Evolutionary conservation across 2,888 invertebrate species (phyloP).

Genomic region (Sarcophaga variegata): DNA sequence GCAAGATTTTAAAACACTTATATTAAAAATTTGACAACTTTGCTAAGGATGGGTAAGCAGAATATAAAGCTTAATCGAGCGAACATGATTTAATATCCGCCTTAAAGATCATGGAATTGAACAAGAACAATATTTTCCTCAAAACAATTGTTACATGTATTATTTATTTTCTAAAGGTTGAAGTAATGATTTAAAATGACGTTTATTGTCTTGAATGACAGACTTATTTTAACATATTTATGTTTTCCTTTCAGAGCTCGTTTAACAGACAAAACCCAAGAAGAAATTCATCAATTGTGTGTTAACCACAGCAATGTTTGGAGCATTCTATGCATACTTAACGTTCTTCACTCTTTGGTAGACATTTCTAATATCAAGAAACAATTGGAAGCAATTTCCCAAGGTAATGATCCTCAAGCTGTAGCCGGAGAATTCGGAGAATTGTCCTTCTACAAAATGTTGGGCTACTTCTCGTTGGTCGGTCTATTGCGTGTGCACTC

Average conservation of each 20-base stretch:
- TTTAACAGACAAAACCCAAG: constrained; percentile 88
- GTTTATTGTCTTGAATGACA: too few relatives aligned
- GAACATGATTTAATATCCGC: too few relatives aligned
- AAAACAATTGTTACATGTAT: too few relatives aligned
- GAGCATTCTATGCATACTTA: constrained; percentile 98
- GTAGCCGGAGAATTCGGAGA: constrained; percentile 98
- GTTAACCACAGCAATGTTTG: constrained; percentile 94
- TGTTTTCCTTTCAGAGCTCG: constrained; percentile 82
- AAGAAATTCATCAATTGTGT: constrained; percentile 89
- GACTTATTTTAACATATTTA: background rate
- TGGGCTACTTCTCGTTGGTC: constrained; percentile 98
- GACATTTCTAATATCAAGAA: constrained; percentile 99
- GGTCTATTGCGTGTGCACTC: constrained; percentile 97
- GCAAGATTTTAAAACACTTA: too few relatives aligned
- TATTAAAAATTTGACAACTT: too few relatives aligned
- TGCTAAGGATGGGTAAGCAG: too few relatives aligned
- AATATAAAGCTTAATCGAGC: too few relatives aligned
- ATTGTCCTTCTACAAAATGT: constrained; percentile 98
- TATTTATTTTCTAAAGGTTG: too few relatives aligned
- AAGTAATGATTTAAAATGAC: too few relatives aligned
- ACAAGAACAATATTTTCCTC: too few relatives aligned
- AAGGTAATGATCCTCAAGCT: constrained; percentile 93
- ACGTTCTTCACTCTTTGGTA: constrained; percentile 98
- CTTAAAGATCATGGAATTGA: too few relatives aligned
- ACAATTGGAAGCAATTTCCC: constrained; percentile 95